phyloP scores from a whole-genome alignment of 1,140 invertebrate genomes.

The Drosophila pallidifrons region DNA sequence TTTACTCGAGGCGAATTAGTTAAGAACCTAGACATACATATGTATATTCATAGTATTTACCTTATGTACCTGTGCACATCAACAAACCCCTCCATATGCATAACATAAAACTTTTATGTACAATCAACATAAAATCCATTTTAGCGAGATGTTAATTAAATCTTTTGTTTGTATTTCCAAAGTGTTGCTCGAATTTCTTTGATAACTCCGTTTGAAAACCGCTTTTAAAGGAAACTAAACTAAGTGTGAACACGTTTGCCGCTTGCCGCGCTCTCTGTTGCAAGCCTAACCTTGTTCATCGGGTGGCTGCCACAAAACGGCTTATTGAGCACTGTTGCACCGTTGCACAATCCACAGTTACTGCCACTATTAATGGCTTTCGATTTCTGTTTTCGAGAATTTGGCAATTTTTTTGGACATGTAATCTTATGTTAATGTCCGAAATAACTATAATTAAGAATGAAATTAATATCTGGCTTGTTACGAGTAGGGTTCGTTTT shows the following conservation, averaged over 20 bases:
- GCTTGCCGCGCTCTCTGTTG: background rate
- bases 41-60: background rate
- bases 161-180: slow-evolving; percentile 56
- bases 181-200: background rate
- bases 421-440: slow-evolving; percentile 2
- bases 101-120: background rate
- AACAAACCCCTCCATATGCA: slow-evolving; percentile 8
- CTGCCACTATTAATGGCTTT: slow-evolving; percentile 25
- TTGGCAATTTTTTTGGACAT: slow-evolving; percentile 18
- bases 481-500: background rate
- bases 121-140: background rate
- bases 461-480: background rate
- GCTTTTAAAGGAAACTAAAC: slow-evolving; percentile 13
- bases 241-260: slow-evolving; percentile 27
- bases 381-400: slow-evolving; percentile 32
- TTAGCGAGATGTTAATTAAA: slow-evolving; percentile 52
- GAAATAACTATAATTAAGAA: slow-evolving; percentile 10
- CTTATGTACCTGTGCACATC: slow-evolving; percentile 26
- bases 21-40: background rate
- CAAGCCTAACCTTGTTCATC: slow-evolving; percentile 31
- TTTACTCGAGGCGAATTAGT: slow-evolving; percentile 64
- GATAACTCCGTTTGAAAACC: background rate
- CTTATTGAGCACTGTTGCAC: background rate
- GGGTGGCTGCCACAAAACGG: slow-evolving; percentile 16
- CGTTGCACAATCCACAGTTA: slow-evolving; percentile 35